A percentile compares a stretch with the other conserved stretches of the same genome.
These are phyloP conservation scores for Fulmarus glacialis DNA, from an alignment of 2,113 vertebrate genomes.

Conservation along the genomic window DNA sequence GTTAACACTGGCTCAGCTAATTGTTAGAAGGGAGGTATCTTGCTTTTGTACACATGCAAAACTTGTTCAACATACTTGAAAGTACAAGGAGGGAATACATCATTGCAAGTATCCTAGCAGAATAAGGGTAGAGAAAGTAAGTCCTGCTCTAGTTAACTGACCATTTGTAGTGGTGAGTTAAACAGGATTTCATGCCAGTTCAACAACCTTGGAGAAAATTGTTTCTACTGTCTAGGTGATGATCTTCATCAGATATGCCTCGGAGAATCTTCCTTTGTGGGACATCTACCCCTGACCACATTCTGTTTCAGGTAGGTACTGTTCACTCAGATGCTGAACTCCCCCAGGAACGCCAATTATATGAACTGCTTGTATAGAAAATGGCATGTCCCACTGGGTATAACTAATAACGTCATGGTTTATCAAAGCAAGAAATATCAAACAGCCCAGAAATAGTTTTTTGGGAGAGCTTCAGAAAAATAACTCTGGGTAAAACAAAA, in stretches of 20 bases:
- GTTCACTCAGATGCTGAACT: not conserved
- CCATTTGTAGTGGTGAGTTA: not conserved
- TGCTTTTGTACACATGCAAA: not conserved
- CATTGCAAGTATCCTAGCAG: not conserved
- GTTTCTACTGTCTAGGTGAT: not conserved
- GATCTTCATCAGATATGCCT: not conserved
- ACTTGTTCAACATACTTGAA: not conserved
- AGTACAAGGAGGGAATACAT: not conserved
- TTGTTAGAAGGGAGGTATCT: not conserved
- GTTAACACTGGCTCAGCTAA: not conserved
- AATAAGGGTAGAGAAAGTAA: not conserved
- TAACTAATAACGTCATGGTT: not conserved
- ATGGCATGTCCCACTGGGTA: not conserved
- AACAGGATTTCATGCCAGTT: not conserved
- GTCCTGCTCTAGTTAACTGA: not conserved
- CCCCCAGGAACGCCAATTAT: not conserved
- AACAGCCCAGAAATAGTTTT: not conserved
- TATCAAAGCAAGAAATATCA: not conserved
- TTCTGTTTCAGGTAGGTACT: not conserved
- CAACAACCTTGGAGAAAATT: not conserved
- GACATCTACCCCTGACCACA: fast-evolving
- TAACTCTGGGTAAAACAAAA: not conserved
- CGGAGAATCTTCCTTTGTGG: not conserved
- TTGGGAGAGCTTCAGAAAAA: not conserved
- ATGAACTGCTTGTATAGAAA: not conserved